Evolutionary conservation across 2,797 vertebrate genomes (phyloP), one percentile per base, ranked within the genome.

Genomic region (Gorsachius magnificus): DNA sequence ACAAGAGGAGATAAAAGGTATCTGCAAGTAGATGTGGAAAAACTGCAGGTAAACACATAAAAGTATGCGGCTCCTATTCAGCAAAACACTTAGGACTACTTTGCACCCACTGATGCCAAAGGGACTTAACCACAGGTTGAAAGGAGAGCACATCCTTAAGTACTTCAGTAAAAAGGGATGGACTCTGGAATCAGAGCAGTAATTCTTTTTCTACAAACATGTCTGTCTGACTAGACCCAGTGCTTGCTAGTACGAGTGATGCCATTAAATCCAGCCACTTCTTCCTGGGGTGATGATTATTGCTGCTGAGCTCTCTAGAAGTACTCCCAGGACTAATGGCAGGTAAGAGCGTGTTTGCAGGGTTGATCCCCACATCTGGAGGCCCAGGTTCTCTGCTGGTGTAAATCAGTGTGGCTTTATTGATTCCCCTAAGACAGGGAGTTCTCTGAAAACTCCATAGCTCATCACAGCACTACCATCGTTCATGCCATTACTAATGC

Each of bases 391-490:
- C 61, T 54, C 69, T 12, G 50, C 63, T 78, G 43, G 76, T 83
- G 35, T 82, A 79, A 85, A 93, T 71, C 75, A 74, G 29, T 22
- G 61, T 29, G 63, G 76, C 28, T 81, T 89, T 87, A 94, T 90
- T 38, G 94, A 89, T 93, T 66, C 82, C 65, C 16, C 75, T n/a
- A 20, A 72, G 78, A 68, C 3, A 7, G 83, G 81, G 91, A 69
- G 83, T 83, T 94, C 92, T 64, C 70, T 94, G 91, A 90, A 91
- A 93, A 92, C 36, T 75, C 83, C 64, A 13, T 14, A 65, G 87
- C 64, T 95, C 93, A 86, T 91, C 78, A 35, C 72, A 93, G 77
- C 70, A 19, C 83, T 81, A 63, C 82, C 76, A 26, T 66, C 19
- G 20, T 25, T 94, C 63, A 5, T 92, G 93, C 76, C 89, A 86